Base-by-base conservation (phyloP, 1,140 invertebrate species). In the Bombus ignitus region DNA sequence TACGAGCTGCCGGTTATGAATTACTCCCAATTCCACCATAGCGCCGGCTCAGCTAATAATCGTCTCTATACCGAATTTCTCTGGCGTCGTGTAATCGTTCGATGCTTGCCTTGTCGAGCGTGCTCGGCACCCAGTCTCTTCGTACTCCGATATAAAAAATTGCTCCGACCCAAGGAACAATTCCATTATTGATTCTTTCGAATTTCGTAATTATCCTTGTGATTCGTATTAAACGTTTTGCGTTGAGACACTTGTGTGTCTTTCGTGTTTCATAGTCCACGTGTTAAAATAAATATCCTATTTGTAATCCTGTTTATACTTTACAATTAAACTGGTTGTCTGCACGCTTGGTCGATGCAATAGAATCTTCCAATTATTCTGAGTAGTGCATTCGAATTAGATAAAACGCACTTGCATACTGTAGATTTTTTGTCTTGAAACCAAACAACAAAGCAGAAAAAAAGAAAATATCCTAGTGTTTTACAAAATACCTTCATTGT, bases 1-100 rank as follows among this genome's bases (percentile, higher is more conserved):
- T 94, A 93, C 91, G 91, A 93, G 92, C 73, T 87, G 88, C 91
- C 76, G 89, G 92, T 92, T 92, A 94, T 94, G 93, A 95, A 95
- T 95, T 93, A 95, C 92, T 89, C 90, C 87, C 87, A 86, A 90
- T 9, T 9, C 75, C 86, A 88, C 85, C 89, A 90, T 70, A 65
- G 71, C 76, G 42, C 70, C 15, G 75, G 42, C 82, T 84, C 86
- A 89, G 92, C 92, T 94, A 94, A 94, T 94, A 93, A 95, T 94
- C 92, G 90, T 92, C 91, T 88, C 90, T 91, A 91, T 92, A 90
- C 91, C 91, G 93, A 94, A 94, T 94, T 94, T 91, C 92, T 90
- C 90, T 74, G 59, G n/a, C 71, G 66, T 66, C 83, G 89, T 90
- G 89, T 90, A 90, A 90, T 90, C 80, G 88, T 85, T 83, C 86